Conservation (phyloP, 2,797 vertebrate species). For the Acridotheres tristis region DNA sequence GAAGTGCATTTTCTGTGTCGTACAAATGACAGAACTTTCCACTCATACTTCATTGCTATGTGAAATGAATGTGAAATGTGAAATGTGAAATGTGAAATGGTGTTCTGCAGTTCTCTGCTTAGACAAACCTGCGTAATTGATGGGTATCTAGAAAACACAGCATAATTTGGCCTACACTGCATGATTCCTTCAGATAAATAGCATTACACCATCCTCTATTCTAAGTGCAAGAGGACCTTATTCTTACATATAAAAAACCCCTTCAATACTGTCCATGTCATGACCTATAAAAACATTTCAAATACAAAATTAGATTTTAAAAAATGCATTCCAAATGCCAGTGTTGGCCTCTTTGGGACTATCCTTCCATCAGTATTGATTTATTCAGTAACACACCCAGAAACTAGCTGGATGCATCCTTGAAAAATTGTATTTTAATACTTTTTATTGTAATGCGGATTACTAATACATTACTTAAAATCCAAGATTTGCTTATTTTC, state of each 20-base stretch:
- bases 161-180: not conserved
- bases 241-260: not conserved
- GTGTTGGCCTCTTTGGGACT: not conserved
- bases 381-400: not conserved
- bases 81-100: not conserved
- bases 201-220: not conserved
- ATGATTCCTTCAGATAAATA: not conserved
- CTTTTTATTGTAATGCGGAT: not conserved
- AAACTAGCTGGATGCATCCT: not conserved
- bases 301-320: not conserved
- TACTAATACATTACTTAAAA: not conserved
- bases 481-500: not conserved
- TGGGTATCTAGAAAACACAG: fast-evolving
- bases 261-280: not conserved
- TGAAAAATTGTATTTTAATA: not conserved
- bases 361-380: not conserved
- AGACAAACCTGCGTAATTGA: not conserved
- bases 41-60: not conserved
- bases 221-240: not conserved
- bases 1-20: not conserved
- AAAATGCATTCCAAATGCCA: not conserved
- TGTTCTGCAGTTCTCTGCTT: not conserved
- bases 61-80: not conserved
- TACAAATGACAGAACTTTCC: not conserved
- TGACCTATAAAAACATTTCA: not conserved